Evolutionary conservation across 2,797 vertebrate species (phyloP).

Genomic region (Acestrorhynchus altus): DNA sequence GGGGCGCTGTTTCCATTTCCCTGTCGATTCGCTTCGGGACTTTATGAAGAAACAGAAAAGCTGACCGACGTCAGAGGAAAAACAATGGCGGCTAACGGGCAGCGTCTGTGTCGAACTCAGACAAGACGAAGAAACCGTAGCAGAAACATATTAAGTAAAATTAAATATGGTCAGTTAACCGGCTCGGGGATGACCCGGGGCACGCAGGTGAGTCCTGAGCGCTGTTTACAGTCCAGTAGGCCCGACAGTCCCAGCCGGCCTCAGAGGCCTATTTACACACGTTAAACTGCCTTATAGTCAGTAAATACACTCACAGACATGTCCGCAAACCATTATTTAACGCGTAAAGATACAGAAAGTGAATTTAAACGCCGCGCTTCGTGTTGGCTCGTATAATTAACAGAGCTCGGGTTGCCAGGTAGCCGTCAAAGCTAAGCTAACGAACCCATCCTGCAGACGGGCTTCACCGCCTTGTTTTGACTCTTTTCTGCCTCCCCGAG

Average conservation of each 20-base stretch:
- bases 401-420: background rate
- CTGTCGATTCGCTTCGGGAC: background rate
- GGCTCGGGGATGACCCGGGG: constrained; percentile 49
- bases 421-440: background rate
- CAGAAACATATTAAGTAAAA: constrained; percentile 56
- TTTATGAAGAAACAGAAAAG: constrained; percentile 32
- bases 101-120: constrained; percentile 41
- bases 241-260: constrained; percentile 34
- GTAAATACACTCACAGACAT: background rate
- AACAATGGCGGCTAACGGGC: constrained; percentile 57
- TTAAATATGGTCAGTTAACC: constrained; percentile 43
- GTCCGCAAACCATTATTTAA: background rate
- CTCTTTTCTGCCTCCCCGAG: background rate
- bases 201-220: constrained; percentile 38
- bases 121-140: constrained; percentile 50
- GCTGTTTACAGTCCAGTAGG: constrained; percentile 26
- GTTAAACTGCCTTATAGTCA: background rate
- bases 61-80: constrained; percentile 51
- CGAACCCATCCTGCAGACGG: background rate
- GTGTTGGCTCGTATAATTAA: background rate
- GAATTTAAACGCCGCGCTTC: background rate
- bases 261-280: constrained; percentile 9
- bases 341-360: background rate
- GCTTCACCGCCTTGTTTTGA: background rate
- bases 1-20: background rate